phyloP scores from a whole-genome alignment of 2,888 invertebrate species.

The Drosophila eohydei region DNA sequence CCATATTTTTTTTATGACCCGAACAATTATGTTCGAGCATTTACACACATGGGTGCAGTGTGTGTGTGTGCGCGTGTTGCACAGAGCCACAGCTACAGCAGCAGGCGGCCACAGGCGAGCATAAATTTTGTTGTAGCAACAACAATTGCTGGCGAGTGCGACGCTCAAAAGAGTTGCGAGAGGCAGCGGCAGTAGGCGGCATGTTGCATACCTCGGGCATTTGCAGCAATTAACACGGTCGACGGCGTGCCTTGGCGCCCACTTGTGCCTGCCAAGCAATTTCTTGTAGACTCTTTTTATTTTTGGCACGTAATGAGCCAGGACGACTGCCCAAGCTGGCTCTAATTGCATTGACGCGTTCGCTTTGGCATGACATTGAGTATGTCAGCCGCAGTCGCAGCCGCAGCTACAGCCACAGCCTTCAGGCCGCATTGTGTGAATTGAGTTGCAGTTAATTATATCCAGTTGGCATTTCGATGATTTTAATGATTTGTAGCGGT shows the following conservation, averaged over 20 bases:
- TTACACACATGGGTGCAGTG: slow-evolving; percentile 5
- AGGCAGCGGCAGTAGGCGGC: slow-evolving; percentile 22
- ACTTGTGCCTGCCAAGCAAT: slow-evolving; percentile 61
- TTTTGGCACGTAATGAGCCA: slow-evolving; percentile 76
- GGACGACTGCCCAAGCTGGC: slow-evolving; percentile 55
- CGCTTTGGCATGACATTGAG: slow-evolving; percentile 58
- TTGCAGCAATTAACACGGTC: slow-evolving; percentile 80
- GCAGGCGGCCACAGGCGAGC: slow-evolving; percentile 42
- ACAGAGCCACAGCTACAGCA: slow-evolving; percentile 21
- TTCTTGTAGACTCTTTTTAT: slow-evolving; percentile 18
- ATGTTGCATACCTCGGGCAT: slow-evolving; percentile 73
- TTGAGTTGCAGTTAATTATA: slow-evolving; percentile 79
- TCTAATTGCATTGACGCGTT: slow-evolving; percentile 79
- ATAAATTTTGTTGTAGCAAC: slow-evolving; percentile 65
- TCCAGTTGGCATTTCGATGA: slow-evolving; percentile 70
- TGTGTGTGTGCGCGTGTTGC: not conserved
- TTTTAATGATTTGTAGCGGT: slow-evolving; percentile 77
- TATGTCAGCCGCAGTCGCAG: slow-evolving; percentile 2
- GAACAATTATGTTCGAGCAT: slow-evolving; percentile 37
- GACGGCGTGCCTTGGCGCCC: slow-evolving; percentile 79
- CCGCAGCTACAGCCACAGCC: not conserved
- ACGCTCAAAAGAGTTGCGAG: slow-evolving; percentile 8
- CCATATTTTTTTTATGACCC: slow-evolving; percentile 32
- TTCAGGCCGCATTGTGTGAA: slow-evolving; percentile 35
- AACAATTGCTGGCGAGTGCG: slow-evolving; percentile 29